phyloP scores from a whole-genome alignment of 2,888 invertebrate genomes.

The Drosophila putrida region DNA sequence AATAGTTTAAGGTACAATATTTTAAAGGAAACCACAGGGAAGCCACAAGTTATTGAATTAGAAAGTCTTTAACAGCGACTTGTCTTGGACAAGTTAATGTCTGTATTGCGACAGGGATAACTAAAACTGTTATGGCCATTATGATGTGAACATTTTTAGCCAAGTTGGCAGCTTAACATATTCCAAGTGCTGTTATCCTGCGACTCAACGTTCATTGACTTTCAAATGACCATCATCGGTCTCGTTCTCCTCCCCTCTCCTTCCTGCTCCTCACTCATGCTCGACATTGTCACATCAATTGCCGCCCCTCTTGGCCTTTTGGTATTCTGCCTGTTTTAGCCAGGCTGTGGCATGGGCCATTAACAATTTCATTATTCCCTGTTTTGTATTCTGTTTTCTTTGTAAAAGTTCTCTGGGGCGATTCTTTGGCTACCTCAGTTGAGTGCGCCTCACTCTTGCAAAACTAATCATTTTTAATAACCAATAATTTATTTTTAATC shows the following conservation, averaged over 20 bases:
- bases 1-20: background rate
- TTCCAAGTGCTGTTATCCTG: slow-evolving; percentile 25
- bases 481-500: slow-evolving; percentile 81
- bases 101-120: slow-evolving; percentile 14
- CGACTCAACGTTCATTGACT: slow-evolving; percentile 46
- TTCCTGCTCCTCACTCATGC: background rate
- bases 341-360: slow-evolving; percentile 47
- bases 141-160: slow-evolving; percentile 13
- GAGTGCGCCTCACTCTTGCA: slow-evolving; percentile 49
- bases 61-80: background rate
- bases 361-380: slow-evolving; percentile 74
- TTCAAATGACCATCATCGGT: slow-evolving; percentile 53
- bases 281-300: slow-evolving; percentile 53
- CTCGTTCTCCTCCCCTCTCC: background rate
- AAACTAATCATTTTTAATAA: slow-evolving; percentile 82
- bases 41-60: background rate
- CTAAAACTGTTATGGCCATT: slow-evolving; percentile 21
- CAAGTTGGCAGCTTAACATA: slow-evolving; percentile 18
- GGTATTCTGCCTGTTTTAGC: slow-evolving; percentile 17
- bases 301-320: slow-evolving; percentile 20
- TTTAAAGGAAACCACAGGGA: background rate
- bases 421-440: slow-evolving; percentile 50
- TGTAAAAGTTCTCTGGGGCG: slow-evolving; percentile 33
- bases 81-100: slow-evolving; percentile 5
- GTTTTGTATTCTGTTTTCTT: slow-evolving; percentile 45